phyloP scores from a whole-genome alignment of 2,888 invertebrate genomes.

The Lacanobia oleracea region DNA sequence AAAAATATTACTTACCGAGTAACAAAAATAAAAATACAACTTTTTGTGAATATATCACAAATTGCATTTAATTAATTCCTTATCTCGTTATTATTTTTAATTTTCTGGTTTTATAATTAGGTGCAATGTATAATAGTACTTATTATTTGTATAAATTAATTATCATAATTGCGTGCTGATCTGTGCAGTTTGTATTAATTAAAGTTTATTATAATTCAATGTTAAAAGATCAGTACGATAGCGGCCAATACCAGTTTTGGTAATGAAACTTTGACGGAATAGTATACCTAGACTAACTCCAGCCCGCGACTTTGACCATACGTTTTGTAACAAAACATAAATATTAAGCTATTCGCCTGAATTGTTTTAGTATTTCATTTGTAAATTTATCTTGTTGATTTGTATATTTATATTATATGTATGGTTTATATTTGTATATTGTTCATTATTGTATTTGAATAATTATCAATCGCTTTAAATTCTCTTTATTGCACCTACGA shows the following conservation, averaged over 20 bases:
- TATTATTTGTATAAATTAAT: conserved; percentile 32
- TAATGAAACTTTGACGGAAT: too few relatives aligned
- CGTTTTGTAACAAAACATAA: neutral
- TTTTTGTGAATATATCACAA: neutral
- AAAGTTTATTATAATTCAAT: neutral
- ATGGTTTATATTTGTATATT: too few relatives aligned
- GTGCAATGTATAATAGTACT: conserved; percentile 12
- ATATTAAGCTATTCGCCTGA: too few relatives aligned
- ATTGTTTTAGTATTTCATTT: too few relatives aligned
- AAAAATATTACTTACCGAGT: neutral
- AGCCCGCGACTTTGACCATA: neutral
- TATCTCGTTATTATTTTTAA: neutral
- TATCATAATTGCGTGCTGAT: conserved; percentile 25
- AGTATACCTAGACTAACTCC: neutral
- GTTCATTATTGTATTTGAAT: too few relatives aligned
- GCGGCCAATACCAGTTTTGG: neutral
- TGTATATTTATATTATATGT: too few relatives aligned
- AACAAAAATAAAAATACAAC: neutral
- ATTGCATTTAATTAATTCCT: conserved; percentile 23
- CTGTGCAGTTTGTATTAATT: conserved; percentile 13
- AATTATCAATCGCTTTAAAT: too few relatives aligned
- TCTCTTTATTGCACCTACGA: too few relatives aligned
- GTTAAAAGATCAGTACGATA: conserved; percentile 1
- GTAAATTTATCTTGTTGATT: too few relatives aligned
- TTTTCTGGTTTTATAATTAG: conserved; percentile 13